Percentiles rank a stretch among this genome's conserved stretches.
phyloP scores from a whole-genome alignment of 2,888 invertebrate species.

The Platynereis dumerilii region DNA sequence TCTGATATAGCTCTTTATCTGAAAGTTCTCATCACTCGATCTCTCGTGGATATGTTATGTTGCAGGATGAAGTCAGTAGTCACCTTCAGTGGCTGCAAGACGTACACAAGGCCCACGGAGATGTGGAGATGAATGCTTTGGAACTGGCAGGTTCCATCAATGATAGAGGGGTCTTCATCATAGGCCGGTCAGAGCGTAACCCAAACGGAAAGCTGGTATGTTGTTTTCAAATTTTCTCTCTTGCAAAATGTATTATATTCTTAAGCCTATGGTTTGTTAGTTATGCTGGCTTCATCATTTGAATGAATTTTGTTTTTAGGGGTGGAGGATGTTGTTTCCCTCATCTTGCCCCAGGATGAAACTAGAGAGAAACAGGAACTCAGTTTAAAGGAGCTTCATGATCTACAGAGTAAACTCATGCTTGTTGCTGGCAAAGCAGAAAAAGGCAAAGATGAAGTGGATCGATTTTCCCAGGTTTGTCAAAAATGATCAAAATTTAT shows the following conservation, averaged over 20 bases:
- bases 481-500: too few relatives aligned
- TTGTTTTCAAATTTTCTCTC: too few relatives aligned
- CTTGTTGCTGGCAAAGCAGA: constrained; percentile 57
- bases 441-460: constrained; percentile 47
- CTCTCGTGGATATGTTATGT: not conserved
- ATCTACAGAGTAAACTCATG: constrained; percentile 57
- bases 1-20: too few relatives aligned
- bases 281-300: not conserved
- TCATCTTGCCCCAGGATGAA: constrained; percentile 37
- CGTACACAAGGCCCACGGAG: constrained; percentile 51
- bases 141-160: constrained; percentile 50
- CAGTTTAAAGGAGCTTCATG: constrained; percentile 29
- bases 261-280: too few relatives aligned
- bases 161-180: constrained; percentile 42
- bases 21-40: too few relatives aligned
- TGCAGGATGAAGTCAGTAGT: constrained; percentile 41
- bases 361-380: constrained; percentile 37
- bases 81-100: constrained; percentile 50
- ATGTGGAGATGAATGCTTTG: constrained; percentile 52
- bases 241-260: too few relatives aligned
- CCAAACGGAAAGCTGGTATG: too few relatives aligned
- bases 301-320: constrained; percentile 4
- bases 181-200: constrained; percentile 1
- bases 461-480: constrained; percentile 48
- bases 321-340: constrained; percentile 36